Percentiles rank a stretch among this genome's conserved stretches.
These are phyloP conservation scores for Chionodraco myersi DNA, from an alignment of 2,113 vertebrate species.

Conservation along the genomic window DNA sequence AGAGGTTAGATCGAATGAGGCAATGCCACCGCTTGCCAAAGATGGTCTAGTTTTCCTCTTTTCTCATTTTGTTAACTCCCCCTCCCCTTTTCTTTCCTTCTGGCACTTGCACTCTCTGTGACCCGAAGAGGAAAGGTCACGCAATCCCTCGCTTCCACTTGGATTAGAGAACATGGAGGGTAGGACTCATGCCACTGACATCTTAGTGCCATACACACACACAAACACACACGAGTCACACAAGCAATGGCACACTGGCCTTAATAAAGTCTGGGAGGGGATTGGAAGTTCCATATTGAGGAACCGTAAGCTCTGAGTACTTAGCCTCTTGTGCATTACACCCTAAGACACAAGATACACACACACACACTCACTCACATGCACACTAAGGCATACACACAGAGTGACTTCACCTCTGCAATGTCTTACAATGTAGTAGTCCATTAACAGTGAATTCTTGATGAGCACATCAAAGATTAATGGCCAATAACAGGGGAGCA, in stretches of 20 bases:
- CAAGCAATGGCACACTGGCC: background rate
- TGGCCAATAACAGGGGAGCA: constrained; percentile 46
- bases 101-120: constrained; percentile 8
- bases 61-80: background rate
- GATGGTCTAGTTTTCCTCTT: background rate
- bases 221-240: background rate
- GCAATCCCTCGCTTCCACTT: constrained; percentile 29
- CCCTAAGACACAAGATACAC: constrained; percentile 4
- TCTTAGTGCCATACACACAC: constrained; percentile 27
- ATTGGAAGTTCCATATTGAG: constrained; percentile 37
- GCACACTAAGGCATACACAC: constrained; percentile 24
- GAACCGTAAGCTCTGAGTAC: constrained; percentile 51
- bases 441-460: constrained; percentile 58
- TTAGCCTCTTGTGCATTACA: constrained; percentile 62
- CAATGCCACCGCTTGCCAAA: background rate
- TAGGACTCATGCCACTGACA: constrained; percentile 34
- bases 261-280: constrained; percentile 50
- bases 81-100: background rate
- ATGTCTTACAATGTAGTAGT: constrained; percentile 13
- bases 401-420: constrained; percentile 18
- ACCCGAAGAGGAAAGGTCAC: constrained; percentile 38
- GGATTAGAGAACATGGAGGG: constrained; percentile 45
- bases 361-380: constrained; percentile 1
- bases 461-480: constrained; percentile 60
- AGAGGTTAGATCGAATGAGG: constrained; percentile 6